These are phyloP conservation scores for Cheilosia vernalis DNA, from an alignment of 2,888 invertebrate genomes.

Conservation along the genomic window DNA sequence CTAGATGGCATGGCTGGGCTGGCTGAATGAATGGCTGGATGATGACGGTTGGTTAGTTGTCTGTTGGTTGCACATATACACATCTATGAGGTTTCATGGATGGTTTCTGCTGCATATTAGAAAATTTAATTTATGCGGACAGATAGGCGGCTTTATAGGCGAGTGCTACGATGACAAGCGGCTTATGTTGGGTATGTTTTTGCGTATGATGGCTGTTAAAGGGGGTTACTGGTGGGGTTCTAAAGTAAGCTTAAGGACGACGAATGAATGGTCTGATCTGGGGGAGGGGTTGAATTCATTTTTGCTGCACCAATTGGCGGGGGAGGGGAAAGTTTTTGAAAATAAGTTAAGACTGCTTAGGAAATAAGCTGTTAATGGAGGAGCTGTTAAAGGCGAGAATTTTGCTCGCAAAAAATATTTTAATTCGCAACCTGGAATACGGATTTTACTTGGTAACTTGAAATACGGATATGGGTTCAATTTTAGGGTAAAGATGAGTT, in stretches of 20 bases:
- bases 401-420: background rate
- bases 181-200: constrained; percentile 29
- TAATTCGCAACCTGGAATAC: background rate
- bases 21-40: constrained; percentile 78
- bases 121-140: constrained; percentile 40
- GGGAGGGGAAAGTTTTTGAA: background rate
- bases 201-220: background rate
- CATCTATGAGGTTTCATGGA: constrained; percentile 49
- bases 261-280: constrained; percentile 40
- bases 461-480: too few species aligned
- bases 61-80: constrained; percentile 32
- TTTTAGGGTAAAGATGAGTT: too few species aligned
- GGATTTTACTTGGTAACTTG: too few species aligned
- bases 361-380: background rate
- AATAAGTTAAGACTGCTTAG: background rate
- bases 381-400: background rate
- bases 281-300: constrained; percentile 1
- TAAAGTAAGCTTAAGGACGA: constrained; percentile 43
- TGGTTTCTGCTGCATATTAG: constrained; percentile 55
- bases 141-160: constrained; percentile 6
- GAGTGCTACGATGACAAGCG: constrained; percentile 27
- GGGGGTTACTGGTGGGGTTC: constrained; percentile 12
- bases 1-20: constrained; percentile 36
- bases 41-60: constrained; percentile 60
- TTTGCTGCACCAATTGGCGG: background rate